phyloP scores from a whole-genome alignment of 2,797 vertebrate genomes.

The Chelidonichthys spinosus region DNA sequence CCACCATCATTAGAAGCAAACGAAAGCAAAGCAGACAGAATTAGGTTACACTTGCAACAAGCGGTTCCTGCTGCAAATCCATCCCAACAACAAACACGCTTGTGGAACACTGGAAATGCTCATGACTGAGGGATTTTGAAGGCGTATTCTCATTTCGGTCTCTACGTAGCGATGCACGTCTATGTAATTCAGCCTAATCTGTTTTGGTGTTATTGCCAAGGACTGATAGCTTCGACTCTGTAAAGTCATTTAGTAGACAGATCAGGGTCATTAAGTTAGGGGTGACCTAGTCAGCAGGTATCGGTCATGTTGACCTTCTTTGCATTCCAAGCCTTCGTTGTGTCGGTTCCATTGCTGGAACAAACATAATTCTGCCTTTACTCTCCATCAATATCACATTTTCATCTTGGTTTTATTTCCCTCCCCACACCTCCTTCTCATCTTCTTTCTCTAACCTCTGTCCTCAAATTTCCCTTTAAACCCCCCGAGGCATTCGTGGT shows the following conservation, averaged over 20 bases:
- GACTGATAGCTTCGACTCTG: conserved; percentile 59
- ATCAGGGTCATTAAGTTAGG: conserved; percentile 48
- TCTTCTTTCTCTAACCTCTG: conserved; percentile 42
- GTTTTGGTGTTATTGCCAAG: conserved; percentile 62
- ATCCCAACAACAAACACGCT: conserved; percentile 44
- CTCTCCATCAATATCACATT: background rate
- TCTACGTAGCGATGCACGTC: background rate
- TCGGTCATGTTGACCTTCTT: conserved; percentile 38
- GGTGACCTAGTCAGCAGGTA: conserved; percentile 57
- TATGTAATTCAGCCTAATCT: conserved; percentile 52
- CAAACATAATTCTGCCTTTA: background rate
- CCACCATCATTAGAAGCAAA: conserved; percentile 50
- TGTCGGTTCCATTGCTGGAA: background rate
- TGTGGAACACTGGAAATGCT: conserved; percentile 9
- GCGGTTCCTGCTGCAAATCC: conserved; percentile 41
- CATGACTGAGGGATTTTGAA: background rate
- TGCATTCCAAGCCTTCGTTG: conserved; percentile 7
- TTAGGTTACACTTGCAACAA: conserved; percentile 54
- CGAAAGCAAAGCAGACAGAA: conserved; percentile 54
- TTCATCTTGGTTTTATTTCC: background rate
- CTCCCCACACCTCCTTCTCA: background rate
- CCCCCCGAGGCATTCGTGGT: conserved; percentile 20
- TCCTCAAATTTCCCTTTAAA: conserved; percentile 48
- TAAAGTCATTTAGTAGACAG: conserved; percentile 58
- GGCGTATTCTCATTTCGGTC: background rate